These are phyloP conservation scores for Trididemnum miniatum DNA, from an alignment of 23 tunicate species.

Conservation along the genomic window DNA sequence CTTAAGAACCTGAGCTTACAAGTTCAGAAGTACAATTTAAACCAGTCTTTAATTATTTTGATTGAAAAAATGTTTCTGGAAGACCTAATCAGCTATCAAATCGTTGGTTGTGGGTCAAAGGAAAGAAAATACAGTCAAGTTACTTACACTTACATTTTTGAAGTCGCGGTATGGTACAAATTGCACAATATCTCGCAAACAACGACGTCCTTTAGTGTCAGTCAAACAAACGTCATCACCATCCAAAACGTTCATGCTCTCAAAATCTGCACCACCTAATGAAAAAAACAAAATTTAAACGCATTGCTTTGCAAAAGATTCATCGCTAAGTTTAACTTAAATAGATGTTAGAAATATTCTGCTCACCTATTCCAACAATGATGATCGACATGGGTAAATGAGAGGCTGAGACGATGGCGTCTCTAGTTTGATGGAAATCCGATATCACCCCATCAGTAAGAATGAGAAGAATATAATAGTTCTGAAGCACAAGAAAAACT, in stretches of 20 bases:
- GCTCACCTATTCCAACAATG: constrained; percentile 73
- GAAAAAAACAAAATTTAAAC: too few relatives aligned
- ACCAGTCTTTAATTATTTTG: too few relatives aligned
- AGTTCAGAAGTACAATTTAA: too few relatives aligned
- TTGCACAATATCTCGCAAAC: constrained; percentile 92
- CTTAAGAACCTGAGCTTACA: too few relatives aligned
- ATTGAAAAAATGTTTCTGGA: too few relatives aligned
- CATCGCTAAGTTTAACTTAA: too few relatives aligned
- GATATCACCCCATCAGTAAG: constrained; percentile 87
- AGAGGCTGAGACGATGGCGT: constrained; percentile 72
- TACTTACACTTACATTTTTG: constrained; percentile 73
- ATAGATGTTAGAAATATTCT: too few relatives aligned
- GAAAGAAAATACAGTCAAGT: too few relatives aligned
- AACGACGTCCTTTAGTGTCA: constrained; percentile 67
- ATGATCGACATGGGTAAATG: constrained; percentile 90
- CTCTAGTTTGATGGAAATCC: constrained; percentile 66
- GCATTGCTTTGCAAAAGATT: too few relatives aligned
- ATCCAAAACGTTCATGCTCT: constrained; percentile 82
- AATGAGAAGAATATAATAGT: constrained; percentile 68
- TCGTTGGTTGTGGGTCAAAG: too few relatives aligned
- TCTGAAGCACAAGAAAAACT: constrained; percentile 37
- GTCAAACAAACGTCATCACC: constrained; percentile 75
- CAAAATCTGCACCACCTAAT: constrained; percentile 95
- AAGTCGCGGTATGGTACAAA: constrained; percentile 96
- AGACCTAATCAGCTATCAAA: too few relatives aligned